Evolutionary conservation across 1,140 invertebrate species (phyloP).

Genomic region (Ectropis grisescens): DNA sequence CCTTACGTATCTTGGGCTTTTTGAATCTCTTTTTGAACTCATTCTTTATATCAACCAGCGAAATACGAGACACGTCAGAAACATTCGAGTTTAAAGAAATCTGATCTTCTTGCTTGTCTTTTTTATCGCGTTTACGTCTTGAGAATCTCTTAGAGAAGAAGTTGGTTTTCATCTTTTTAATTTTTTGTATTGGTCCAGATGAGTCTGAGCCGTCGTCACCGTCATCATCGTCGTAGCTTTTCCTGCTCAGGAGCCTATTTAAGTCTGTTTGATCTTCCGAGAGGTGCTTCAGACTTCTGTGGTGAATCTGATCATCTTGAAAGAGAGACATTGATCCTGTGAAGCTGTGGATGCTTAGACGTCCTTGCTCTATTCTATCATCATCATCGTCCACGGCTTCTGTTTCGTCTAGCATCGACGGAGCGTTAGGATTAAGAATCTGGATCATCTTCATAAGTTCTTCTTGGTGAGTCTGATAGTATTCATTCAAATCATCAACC

Average conservation of each 20-base stretch:
- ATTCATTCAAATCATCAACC: conserved; percentile 42
- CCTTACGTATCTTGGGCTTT: conserved; percentile 69
- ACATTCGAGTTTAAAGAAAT: conserved; percentile 50
- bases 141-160: conserved; percentile 40
- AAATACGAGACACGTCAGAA: conserved; percentile 57
- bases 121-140: conserved; percentile 35
- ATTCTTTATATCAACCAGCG: conserved; percentile 53
- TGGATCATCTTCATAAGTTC: conserved; percentile 42
- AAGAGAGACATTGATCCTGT: conserved; percentile 45
- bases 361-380: conserved; percentile 29
- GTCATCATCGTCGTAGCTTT: conserved; percentile 29
- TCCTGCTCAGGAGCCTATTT: conserved; percentile 40
- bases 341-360: conserved; percentile 36
- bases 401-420: conserved; percentile 40
- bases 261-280: conserved; percentile 53
- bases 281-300: conserved; percentile 44
- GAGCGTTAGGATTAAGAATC: conserved; percentile 48
- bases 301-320: conserved; percentile 42
- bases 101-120: conserved; percentile 46
- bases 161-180: conserved; percentile 47
- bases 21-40: conserved; percentile 60
- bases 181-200: conserved; percentile 34
- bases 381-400: conserved; percentile 52
- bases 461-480: conserved; percentile 52
- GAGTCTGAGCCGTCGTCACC: no score